Evolutionary conservation across 2,797 vertebrate species (phyloP), one percentile per base, ranked within the genome.

Genomic region (Rhinella marina): DNA sequence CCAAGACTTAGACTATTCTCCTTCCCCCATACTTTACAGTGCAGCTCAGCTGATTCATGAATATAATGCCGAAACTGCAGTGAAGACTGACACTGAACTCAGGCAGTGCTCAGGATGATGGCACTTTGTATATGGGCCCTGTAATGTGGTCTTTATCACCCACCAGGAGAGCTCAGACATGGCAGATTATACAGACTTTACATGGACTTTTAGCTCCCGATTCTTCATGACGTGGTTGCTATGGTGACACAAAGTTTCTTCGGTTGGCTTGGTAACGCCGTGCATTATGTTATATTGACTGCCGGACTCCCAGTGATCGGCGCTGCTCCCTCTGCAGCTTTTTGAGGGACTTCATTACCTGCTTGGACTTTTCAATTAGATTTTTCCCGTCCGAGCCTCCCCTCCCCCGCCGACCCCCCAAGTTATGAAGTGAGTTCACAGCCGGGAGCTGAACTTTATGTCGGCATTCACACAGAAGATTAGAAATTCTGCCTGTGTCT

Each of bases 191-290:
- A 77, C 54, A 54, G 21, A 54, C 73, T 76, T 76, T 25, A 13
- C 50, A 54, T 52, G 50, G 23, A 77, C 48, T 14, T 77, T 23
- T 29, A 27, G 78, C 17, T 80, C 50, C 27, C 7, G 78, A 19
- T 56, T n/a, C 61, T 78, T 82, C 72, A 82, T 82, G 86, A 81
- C 64, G 21, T 21, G 62, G 72, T 89, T 32, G 66, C 84, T 70
- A 89, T 89, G 79, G 88, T 16, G 79, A 88, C 57, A 12, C 52
- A 75, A 88, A 62, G 78, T 86, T 81, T 84, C 25, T 85, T 76
- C 12, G 84, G 88, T 89, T 89, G 84, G 82, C 84, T 89, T 76
- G 84, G 88, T 48, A 89, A 89, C 88, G 27, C 25, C 19, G 21
- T 61, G 50, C 59, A 61, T 89, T 86, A 25, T 19, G 6, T 72